Evolutionary conservation across 2,113 vertebrate genomes (phyloP), one percentile per base, ranked within the genome.

Genomic region (Syrmaticus mikado): DNA sequence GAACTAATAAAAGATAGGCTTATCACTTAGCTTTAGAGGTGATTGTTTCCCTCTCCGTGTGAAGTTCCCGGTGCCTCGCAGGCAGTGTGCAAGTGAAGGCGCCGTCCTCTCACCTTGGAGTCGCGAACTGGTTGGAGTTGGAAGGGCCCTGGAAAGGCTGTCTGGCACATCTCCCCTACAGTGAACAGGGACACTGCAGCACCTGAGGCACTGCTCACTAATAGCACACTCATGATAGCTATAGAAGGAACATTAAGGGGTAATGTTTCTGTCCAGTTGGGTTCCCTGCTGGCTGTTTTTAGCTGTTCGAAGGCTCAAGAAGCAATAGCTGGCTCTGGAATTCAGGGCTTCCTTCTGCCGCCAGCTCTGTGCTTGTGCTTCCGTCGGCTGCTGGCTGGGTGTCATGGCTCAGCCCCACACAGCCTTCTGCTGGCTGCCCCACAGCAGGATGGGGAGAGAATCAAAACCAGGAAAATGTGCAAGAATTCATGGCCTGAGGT

Each of bases 161-260:
- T 13, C 48, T 50, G 13, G 48, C 48, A 11, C 22, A 50, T 25
- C 22, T 50, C 22, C 22, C 22, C 22, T 24, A 22, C 22, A 25
- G 48, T 25, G 22, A 50, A 25, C 48, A 50, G 22, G 22, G 48
- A 25, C 48, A 24, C 48, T 25, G 6, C 22, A 50, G 48, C 22
- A 50, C 22, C 48, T n/a, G 46, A 38, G 52, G 12, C 77, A 30
- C 38, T 90, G 76, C 16, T 76, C 71, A n/a, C 45, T 57, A 82
- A 78, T 15, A 75, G 36, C 28, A 8, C 58, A 76, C 73, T 91
- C 1, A 0, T 57, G 52, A 48, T 8, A 79, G 81, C 36, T 52
- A 43, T 2, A 46, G 85, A 87, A 73, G 72, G 75, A 85, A 85
- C 85, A 75, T 93, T 94, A 90, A 95, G 81, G 61, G 91, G 32